A percentile compares a stretch with the other conserved stretches of the same genome.
Evolutionary conservation across 2,797 vertebrate genomes (phyloP).

Genomic region (Lepilemur septentrionalis): DNA sequence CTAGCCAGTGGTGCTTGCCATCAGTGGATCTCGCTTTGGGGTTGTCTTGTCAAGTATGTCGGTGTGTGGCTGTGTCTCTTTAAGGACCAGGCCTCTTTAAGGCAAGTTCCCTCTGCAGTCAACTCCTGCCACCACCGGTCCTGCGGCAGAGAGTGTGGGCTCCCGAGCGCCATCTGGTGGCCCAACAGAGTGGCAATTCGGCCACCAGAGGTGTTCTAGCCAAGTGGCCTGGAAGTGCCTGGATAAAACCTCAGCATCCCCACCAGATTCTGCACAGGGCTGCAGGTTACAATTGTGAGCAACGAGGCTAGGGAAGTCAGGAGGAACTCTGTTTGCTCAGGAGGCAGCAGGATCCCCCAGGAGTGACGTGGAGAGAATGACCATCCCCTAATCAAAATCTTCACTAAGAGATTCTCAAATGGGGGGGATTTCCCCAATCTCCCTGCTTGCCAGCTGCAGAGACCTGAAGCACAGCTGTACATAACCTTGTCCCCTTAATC

Average conservation of each 20-base stretch:
- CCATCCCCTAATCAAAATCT: not conserved
- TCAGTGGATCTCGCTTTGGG: not conserved
- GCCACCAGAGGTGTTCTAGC: not conserved
- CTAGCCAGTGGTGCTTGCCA: not conserved
- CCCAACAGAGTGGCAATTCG: not conserved
- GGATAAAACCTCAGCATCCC: not conserved
- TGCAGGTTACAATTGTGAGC: not conserved
- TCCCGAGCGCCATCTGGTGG: constrained; percentile 69
- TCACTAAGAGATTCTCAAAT: not conserved
- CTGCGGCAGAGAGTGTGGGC: constrained; percentile 51
- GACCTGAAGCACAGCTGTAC: not conserved
- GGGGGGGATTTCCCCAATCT: not conserved
- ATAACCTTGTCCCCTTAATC: not conserved
- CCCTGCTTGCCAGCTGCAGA: not conserved
- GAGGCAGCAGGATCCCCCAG: not conserved
- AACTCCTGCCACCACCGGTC: not conserved
- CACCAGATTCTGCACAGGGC: not conserved
- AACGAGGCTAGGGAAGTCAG: not conserved
- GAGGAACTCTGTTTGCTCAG: not conserved
- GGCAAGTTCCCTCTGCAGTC: constrained; percentile 73
- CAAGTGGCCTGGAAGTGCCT: not conserved
- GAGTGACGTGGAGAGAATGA: not conserved
- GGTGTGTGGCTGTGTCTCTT: constrained; percentile 43
- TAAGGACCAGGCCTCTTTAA: constrained; percentile 68
- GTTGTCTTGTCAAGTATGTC: not conserved